Evolutionary conservation across 2,113 vertebrate species (phyloP).

Genomic region (Abramis brama): DNA sequence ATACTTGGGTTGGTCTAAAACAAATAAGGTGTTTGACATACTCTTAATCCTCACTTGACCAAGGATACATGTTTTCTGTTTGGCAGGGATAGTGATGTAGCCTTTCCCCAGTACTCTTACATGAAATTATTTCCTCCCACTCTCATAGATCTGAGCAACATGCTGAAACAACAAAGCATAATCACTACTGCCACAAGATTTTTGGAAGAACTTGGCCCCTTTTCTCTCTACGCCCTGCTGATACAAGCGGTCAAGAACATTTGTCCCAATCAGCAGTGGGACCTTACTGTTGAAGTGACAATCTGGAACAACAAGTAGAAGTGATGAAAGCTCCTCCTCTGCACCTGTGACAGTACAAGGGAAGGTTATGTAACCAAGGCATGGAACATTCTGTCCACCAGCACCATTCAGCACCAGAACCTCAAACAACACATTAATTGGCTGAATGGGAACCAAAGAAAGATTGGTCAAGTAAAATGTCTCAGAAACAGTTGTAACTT

Average conservation of each 20-base stretch:
- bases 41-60: not conserved
- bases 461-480: slow-evolving; percentile 21
- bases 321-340: not conserved
- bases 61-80: not conserved
- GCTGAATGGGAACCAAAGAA: slow-evolving; percentile 9
- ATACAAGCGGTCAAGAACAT: too few relatives aligned
- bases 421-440: not conserved
- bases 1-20: not conserved
- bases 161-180: not conserved
- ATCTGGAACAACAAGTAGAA: slow-evolving; percentile 28
- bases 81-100: not conserved
- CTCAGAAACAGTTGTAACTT: slow-evolving; percentile 47
- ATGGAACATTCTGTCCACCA: not conserved
- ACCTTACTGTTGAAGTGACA: slow-evolving; percentile 36
- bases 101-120: not conserved
- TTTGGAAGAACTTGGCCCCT: not conserved
- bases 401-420: not conserved
- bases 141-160: not conserved
- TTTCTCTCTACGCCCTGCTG: not conserved
- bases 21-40: not conserved
- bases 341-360: not conserved
- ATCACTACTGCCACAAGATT: not conserved
- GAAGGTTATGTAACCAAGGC: not conserved
- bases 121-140: not conserved
- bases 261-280: slow-evolving; percentile 25